Base-by-base conservation (phyloP, 2,888 invertebrate genomes). In the Ernsta delagoae region DNA sequence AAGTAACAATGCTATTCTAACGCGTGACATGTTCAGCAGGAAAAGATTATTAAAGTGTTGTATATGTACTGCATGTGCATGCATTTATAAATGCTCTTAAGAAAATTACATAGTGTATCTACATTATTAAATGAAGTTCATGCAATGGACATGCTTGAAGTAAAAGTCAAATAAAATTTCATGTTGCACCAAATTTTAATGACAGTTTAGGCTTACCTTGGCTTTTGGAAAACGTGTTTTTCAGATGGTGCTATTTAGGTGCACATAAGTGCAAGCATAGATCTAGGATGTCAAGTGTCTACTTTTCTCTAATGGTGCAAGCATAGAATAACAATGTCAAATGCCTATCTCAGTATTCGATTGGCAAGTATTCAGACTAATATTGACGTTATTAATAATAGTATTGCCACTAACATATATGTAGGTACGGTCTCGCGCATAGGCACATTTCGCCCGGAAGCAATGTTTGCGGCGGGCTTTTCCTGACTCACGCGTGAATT, bases 401-500 rank as follows among this genome's bases (percentile, higher is more conserved):
- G 31, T 34, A 12, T 45, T 64, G 54, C 34, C 16, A 54, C 34
- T 34, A 1, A 50, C n/a, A 53, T 41, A 41, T 7, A 41, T n/a
- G n/a, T 16, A 16, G 16, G 3, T 56, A 56, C 61, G 48, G 62
- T 56, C 50, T 50, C 24, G 24, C 57, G 62, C 48, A 57, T 69
- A 63, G 31, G 50, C 50, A 62, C 63, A 59, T 36, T 54, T 48
- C 50, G 68, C 41, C 63, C 69, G 69, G 63, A 69, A 59, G 63
- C 63, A 65, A 65, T 59, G 69, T 69, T 68, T 69, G 63, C 59
- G 50, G 69, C 63, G 63, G 69, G 69, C 69, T 69, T 69, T 69
- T 69, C 69, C 69, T 63, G 69, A 69, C 59, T 69, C 69, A 63
- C 36, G 63, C 63, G 69, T 69, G 57, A 64, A 64, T 64, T 63